Evolutionary conservation across 2,797 vertebrate species (phyloP), one percentile per base, ranked within the genome.

Genomic region (Lacerta viridis): DNA sequence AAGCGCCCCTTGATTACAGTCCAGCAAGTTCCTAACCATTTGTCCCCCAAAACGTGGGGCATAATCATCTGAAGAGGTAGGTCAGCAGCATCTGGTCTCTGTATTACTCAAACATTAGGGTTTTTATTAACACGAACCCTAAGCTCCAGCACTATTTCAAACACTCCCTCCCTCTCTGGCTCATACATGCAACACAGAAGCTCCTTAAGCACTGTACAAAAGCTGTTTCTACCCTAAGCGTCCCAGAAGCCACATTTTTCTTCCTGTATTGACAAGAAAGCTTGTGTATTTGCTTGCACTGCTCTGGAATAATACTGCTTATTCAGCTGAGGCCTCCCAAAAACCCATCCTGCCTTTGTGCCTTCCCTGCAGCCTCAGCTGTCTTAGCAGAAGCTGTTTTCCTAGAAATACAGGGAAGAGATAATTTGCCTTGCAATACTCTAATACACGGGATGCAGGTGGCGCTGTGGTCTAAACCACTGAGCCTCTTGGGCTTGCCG

Each of bases 181-280:
- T 59, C 74, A 74, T 71, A 81, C 50, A 55, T n/a, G 84, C 76
- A 33, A 68, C 33, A 55, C 36, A 55, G 84, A 89, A 88, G 90
- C 84, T 88, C 3, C 8, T 27, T 18, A 71, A 90, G 87, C 33
- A 72, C 68, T 3, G 55, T 61, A 68, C 33, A 29, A 76, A 83
- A 43, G 3, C 25, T 55, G 15, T 39, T 50, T 66, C 55, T 75
- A 87, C 64, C 39, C 74, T 25, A 15, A 0, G 0, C 17, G 13
- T 69, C 36, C 77, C 39, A 80, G 1, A 2, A 77, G 46, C 17
- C 1, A 43, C 33, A 66, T 74, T 39, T 13, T 75, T 1, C 55
- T 75, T 84, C 80, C 77, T 77, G 39, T 9, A 66, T 64, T 82
- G 61, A 46, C 83, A 85, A 72, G 79, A 71, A 88, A 20, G 33